Evolutionary conservation across 1,140 invertebrate species (phyloP).

Genomic region (Drosophila hydei): DNA sequence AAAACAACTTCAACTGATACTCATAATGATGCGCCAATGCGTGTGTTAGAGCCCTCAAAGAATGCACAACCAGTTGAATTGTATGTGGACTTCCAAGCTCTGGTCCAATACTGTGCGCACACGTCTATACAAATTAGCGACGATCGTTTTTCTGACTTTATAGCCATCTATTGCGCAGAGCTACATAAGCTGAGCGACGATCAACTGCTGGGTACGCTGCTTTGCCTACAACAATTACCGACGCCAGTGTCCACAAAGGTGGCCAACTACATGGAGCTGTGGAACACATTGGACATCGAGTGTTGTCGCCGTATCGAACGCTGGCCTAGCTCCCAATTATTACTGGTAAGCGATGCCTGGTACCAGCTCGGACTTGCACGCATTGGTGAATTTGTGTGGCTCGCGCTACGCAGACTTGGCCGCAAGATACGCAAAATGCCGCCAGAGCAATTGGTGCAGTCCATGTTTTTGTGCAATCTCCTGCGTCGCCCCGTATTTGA

Average conservation of each 20-base stretch:
- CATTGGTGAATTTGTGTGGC: conserved; percentile 83
- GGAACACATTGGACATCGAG: conserved; percentile 85
- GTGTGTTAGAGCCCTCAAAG: conserved; percentile 8
- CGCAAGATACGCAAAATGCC: conserved; percentile 84
- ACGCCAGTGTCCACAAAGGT: conserved; percentile 59
- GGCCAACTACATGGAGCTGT: conserved; percentile 85
- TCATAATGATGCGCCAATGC: neutral
- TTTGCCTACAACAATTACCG: conserved; percentile 79
- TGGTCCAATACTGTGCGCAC: conserved; percentile 76
- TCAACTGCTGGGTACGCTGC: conserved; percentile 81
- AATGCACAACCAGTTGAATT: conserved; percentile 55
- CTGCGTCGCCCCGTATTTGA: conserved; percentile 81
- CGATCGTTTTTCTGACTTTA: conserved; percentile 80
- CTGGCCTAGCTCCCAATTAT: conserved; percentile 82
- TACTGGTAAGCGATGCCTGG: conserved; percentile 85
- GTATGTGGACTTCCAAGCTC: conserved; percentile 71
- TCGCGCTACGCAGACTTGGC: conserved; percentile 84
- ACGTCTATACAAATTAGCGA: conserved; percentile 67
- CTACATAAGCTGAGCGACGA: conserved; percentile 83
- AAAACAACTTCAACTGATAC: neutral
- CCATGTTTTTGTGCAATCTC: conserved; percentile 85
- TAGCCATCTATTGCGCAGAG: conserved; percentile 81
- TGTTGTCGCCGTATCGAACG: conserved; percentile 82
- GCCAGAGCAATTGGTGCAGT: conserved; percentile 85
- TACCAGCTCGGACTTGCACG: conserved; percentile 83